Base-by-base conservation (phyloP, 2,113 vertebrate genomes). In the Delphinapterus leucas region DNA sequence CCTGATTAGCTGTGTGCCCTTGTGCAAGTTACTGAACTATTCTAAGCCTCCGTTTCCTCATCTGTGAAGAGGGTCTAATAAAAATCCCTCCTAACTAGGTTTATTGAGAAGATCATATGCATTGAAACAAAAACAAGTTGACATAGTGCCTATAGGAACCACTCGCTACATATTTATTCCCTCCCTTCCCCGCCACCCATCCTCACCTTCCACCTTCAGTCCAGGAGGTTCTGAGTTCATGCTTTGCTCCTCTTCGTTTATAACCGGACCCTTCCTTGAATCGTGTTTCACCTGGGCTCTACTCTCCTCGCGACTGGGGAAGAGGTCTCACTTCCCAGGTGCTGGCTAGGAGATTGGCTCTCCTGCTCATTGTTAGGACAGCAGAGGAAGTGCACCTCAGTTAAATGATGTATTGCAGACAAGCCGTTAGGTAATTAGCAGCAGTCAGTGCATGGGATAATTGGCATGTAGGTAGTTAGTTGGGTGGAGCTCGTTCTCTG, bases 391-490 rank as follows among this genome's bases (percentile, higher is more conserved):
- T 21, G 6, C 53, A 10, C n/a, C 44, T 81, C 67, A 61, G 82
- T 79, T 85, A 89, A 68, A 58, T 74, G 63, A 74, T 28, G 3
- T 20, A 0, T 47, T 12, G 8, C 81, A 81, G 73, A 77, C 11
- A 73, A 41, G 61, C 33, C 41, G 47, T 36, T 80, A 74, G 79
- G 18, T 79, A 79, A 95, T 96, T 86, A 96, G 36, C 58, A 92
- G 70, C 31, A 58, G 55, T 60, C 55, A 20, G 63, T 5, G 70
- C 84, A 31, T 70, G 67, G 85, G 76, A 55, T 83, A 77, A 95
- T 90, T 97, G 84, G 83, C 80, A 79, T 10, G 61, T 61, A 73
- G 60, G 65, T 79, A 60, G 92, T 97, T 74, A 71, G 88, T 87
- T 87, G 65, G 92, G 49, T 31, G 74, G 61, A 49, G 86, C 88